phyloP scores from a whole-genome alignment of 2,797 vertebrate genomes.

The Sciurus carolinensis region DNA sequence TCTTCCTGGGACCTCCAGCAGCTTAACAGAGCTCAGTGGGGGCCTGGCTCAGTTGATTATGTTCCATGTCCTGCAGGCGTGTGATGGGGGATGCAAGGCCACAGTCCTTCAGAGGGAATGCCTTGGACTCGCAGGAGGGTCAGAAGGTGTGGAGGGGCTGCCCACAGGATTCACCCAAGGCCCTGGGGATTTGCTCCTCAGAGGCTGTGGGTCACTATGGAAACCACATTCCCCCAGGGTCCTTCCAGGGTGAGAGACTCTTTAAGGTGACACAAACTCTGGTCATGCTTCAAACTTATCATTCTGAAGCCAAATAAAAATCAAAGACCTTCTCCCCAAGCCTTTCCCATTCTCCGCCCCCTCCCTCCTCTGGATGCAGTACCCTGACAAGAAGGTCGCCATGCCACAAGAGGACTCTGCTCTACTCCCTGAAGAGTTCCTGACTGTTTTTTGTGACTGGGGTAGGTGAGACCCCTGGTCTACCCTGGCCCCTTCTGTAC shows the following conservation, averaged over 20 bases:
- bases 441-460: accelerated
- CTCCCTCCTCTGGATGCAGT: accelerated
- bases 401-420: accelerated
- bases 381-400: neutral
- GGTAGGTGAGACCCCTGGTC: accelerated
- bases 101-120: neutral
- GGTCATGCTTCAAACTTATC: neutral
- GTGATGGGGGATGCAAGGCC: neutral
- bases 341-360: neutral
- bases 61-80: neutral
- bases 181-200: neutral
- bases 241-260: neutral
- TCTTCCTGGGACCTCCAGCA: neutral
- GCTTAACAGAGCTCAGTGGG: neutral
- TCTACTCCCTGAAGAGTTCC: accelerated
- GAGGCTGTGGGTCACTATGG: neutral
- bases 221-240: neutral
- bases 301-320: neutral
- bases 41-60: neutral
- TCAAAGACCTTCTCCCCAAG: neutral
- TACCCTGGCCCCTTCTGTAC: accelerated
- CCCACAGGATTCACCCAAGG: accelerated
- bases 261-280: neutral
- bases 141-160: neutral
- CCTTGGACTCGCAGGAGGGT: neutral